Conservation (phyloP, 2,797 vertebrate species). For the Carapus acus region DNA sequence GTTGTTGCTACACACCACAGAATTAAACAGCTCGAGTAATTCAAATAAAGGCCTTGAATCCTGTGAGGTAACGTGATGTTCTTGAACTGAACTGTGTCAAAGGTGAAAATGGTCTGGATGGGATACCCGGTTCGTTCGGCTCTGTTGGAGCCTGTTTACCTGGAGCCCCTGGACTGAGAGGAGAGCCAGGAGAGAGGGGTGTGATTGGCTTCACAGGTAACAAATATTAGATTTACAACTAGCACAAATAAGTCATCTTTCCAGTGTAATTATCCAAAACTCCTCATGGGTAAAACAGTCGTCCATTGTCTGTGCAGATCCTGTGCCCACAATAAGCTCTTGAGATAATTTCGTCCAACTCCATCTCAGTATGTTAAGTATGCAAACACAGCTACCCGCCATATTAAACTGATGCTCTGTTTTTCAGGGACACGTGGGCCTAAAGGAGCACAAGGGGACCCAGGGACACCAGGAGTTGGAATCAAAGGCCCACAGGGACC, state of each 20-base stretch:
- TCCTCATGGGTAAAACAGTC: background rate
- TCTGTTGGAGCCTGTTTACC: slow-evolving; percentile 37
- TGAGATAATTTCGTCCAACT: no score
- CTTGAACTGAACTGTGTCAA: slow-evolving; percentile 23
- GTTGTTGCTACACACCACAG: no score
- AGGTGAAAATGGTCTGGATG: slow-evolving; percentile 61
- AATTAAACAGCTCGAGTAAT: no score
- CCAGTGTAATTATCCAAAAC: background rate
- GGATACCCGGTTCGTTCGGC: slow-evolving; percentile 52
- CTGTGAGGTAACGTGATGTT: no score
- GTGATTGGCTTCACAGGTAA: slow-evolving; percentile 62
- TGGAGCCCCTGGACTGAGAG: slow-evolving; percentile 49
- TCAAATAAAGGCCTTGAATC: no score
- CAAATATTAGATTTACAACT: background rate
- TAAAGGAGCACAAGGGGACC: slow-evolving; percentile 60
- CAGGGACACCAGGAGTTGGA: slow-evolving; percentile 53
- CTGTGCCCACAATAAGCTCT: background rate
- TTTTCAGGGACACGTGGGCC: slow-evolving; percentile 55
- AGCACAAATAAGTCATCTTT: no score
- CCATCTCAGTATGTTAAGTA: no score
- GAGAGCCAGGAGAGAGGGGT: slow-evolving; percentile 53
- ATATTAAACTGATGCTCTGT: background rate
- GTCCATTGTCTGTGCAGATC: background rate
- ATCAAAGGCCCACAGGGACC: slow-evolving; percentile 49
- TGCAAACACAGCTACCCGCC: background rate